Evolutionary conservation across 2,113 vertebrate species (phyloP).

Genomic region (Chaetorhynchus papuensis): DNA sequence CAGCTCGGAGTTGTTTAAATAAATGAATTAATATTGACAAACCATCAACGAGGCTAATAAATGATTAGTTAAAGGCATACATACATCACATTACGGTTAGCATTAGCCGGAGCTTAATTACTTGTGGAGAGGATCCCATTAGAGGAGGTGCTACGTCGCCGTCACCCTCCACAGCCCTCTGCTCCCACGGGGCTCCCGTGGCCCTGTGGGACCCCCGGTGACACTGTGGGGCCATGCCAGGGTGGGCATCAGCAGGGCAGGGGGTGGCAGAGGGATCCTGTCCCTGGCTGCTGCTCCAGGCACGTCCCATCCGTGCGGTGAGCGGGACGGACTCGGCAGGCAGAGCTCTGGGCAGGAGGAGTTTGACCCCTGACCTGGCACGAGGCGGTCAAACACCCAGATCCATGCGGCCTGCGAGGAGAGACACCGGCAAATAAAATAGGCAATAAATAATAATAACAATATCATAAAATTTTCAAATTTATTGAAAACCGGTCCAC

Average conservation of each 20-base stretch:
- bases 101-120: conserved; percentile 78
- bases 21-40: conserved; percentile 89
- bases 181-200: neutral
- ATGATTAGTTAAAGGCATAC: conserved; percentile 82
- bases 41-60: conserved; percentile 82
- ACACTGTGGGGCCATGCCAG: accelerated
- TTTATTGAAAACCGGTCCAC: conserved; percentile 49
- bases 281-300: accelerated
- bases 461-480: conserved; percentile 66
- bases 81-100: conserved; percentile 80
- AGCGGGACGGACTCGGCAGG: accelerated
- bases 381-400: neutral
- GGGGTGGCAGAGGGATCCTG: neutral
- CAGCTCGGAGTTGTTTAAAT: conserved; percentile 82
- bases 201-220: neutral
- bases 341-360: neutral
- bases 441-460: conserved; percentile 67
- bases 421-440: conserved; percentile 40
- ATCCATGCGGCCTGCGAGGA: neutral
- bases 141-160: conserved; percentile 5
- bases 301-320: accelerated
- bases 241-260: accelerated
- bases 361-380: neutral
- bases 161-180: neutral
- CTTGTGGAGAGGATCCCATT: conserved; percentile 72